Percentiles rank a stretch among this genome's conserved stretches.
phyloP scores from a whole-genome alignment of 2,888 invertebrate genomes.

The Phymatocera aterrima region DNA sequence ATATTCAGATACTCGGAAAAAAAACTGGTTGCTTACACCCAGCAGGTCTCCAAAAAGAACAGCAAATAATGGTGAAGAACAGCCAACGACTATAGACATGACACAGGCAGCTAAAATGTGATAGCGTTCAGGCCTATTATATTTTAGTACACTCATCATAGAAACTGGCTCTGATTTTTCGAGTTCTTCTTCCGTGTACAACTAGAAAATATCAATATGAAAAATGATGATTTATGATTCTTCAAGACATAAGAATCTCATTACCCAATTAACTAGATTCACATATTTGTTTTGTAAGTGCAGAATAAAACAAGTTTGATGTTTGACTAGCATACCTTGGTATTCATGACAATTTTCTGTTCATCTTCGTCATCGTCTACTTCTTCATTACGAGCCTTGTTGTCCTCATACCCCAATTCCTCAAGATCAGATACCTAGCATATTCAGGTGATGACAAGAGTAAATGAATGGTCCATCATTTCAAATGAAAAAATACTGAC shows the following conservation, averaged over 20 bases:
- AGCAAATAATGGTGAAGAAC: slow-evolving; percentile 85
- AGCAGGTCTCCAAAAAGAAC: slow-evolving; percentile 85
- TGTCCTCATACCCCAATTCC: background rate
- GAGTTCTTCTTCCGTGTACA: slow-evolving; percentile 45
- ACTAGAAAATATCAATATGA: slow-evolving; percentile 28
- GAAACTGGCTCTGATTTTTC: slow-evolving; percentile 61
- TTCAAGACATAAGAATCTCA: background rate
- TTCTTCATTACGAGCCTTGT: background rate
- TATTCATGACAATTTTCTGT: slow-evolving; percentile 54
- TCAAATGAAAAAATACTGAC: too few relatives aligned
- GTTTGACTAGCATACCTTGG: slow-evolving; percentile 43
- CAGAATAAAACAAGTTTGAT: background rate
- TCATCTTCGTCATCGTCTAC: slow-evolving; percentile 56
- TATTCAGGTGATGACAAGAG: background rate
- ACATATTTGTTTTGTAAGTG: too few relatives aligned
- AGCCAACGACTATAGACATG: slow-evolving; percentile 81
- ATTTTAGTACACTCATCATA: slow-evolving; percentile 76
- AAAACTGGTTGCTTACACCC: slow-evolving; percentile 76
- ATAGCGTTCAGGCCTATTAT: slow-evolving; percentile 84
- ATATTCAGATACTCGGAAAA: background rate
- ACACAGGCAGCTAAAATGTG: slow-evolving; percentile 80
- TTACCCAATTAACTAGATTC: too few relatives aligned
- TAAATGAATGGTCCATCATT: background rate
- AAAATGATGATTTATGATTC: background rate
- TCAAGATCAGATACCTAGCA: slow-evolving; percentile 29